phyloP scores from a whole-genome alignment of 1,140 invertebrate species.

The Orchesella cincta region DNA sequence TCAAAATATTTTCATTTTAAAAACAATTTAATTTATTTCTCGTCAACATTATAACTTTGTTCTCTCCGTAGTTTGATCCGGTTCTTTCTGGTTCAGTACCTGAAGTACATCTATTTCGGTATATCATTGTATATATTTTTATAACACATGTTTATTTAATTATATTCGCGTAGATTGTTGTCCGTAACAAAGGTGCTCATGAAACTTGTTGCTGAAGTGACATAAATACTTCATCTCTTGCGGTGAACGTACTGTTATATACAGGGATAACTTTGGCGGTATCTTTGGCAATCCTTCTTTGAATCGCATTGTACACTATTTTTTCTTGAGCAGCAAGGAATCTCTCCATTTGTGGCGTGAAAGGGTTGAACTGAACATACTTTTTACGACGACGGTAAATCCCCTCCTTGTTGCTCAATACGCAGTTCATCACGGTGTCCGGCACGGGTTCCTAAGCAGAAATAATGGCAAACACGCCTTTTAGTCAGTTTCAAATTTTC shows the following conservation, averaged over 20 bases:
- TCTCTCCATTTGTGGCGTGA: constrained; percentile 64
- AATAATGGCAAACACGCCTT: neutral
- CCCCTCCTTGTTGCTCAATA: constrained; percentile 61
- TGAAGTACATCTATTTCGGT: no score
- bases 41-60: no score
- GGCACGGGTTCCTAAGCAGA: constrained; percentile 47
- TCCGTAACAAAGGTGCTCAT: neutral
- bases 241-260: neutral
- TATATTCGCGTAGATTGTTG: no score
- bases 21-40: no score
- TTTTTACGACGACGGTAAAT: constrained; percentile 70
- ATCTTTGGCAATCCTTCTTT: constrained; percentile 35
- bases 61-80: no score
- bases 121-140: no score
- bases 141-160: no score
- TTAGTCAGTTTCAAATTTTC: no score
- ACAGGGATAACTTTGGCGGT: neutral
- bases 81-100: no score
- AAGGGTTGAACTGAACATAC: constrained; percentile 68
- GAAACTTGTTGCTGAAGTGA: neutral
- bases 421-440: constrained; percentile 52
- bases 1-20: no score
- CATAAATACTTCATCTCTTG: constrained; percentile 1
- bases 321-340: constrained; percentile 49
- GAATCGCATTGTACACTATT: constrained; percentile 46